Evolutionary conservation across 2,888 invertebrate genomes (phyloP).

Genomic region (Choristoneura rosaceana): DNA sequence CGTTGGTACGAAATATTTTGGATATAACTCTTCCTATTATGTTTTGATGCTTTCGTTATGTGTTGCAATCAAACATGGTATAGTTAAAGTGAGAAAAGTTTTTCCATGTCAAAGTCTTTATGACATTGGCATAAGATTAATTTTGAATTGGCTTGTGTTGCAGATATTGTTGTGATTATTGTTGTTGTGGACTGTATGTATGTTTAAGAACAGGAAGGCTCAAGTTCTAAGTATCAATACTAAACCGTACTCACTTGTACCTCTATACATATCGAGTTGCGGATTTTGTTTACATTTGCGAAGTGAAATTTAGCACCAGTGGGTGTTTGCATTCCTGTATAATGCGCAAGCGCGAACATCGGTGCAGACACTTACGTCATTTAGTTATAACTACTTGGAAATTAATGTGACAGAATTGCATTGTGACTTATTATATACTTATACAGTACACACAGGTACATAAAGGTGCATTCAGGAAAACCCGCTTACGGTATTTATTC

Average conservation of each 20-base stretch:
- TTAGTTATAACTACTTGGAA: too few species aligned
- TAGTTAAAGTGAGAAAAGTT: too few species aligned
- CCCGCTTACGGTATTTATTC: too few species aligned
- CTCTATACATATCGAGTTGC: constrained; percentile 21
- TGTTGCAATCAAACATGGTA: too few species aligned
- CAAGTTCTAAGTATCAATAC: constrained; percentile 16
- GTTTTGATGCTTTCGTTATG: background rate
- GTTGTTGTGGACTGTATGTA: background rate
- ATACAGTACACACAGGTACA: too few species aligned
- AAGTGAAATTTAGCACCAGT: constrained; percentile 36
- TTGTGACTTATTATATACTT: too few species aligned
- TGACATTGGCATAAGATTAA: too few species aligned
- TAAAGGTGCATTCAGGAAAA: too few species aligned
- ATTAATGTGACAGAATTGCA: too few species aligned
- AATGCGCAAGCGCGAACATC: constrained; percentile 21
- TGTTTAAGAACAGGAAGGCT: background rate
- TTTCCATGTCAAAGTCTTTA: too few species aligned
- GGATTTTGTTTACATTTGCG: constrained; percentile 34
- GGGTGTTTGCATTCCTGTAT: constrained; percentile 32
- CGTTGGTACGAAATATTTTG: background rate
- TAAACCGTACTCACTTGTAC: background rate
- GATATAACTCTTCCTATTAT: too few species aligned
- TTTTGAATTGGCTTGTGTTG: too few species aligned
- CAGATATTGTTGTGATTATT: background rate
- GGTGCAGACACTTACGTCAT: background rate